Conservation (phyloP, 92 coral and sea anemone genomes). For the Pocillopora grandis region DNA sequence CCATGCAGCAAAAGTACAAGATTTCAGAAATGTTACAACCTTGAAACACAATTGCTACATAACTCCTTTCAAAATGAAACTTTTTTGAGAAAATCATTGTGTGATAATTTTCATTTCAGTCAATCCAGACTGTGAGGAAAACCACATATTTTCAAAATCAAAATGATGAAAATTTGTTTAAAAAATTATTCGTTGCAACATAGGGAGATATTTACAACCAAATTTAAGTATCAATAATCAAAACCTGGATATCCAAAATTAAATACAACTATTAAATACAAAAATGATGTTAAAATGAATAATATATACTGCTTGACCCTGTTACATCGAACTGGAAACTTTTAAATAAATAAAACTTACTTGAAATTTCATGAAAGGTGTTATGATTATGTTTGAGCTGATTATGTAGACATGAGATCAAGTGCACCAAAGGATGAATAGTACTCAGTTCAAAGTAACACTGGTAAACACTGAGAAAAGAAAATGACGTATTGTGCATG, state of each 20-base stretch:
- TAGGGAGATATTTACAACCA: neutral
- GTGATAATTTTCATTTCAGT: too few species aligned
- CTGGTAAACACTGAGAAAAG: neutral
- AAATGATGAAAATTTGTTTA: neutral
- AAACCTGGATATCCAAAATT: constrained; percentile 6
- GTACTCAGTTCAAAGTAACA: neutral
- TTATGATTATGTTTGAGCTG: neutral
- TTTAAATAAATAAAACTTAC: neutral
- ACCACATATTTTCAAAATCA: neutral
- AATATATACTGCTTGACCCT: neutral
- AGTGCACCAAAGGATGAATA: neutral
- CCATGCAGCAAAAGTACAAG: too few species aligned
- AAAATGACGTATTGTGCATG: constrained; percentile 1
- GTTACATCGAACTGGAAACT: neutral
- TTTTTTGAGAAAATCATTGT: too few species aligned
- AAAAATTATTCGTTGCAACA: neutral
- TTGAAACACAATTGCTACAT: too few species aligned
- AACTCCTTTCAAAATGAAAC: too few species aligned
- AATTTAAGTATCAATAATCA: neutral
- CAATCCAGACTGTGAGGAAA: too few species aligned
- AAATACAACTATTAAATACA: neutral
- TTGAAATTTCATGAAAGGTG: neutral
- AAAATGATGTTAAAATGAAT: neutral
- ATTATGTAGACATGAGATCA: neutral
- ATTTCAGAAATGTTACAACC: too few species aligned